Conservation (phyloP, 2,888 invertebrate genomes). For the Mimumesa dahlbomi region DNA sequence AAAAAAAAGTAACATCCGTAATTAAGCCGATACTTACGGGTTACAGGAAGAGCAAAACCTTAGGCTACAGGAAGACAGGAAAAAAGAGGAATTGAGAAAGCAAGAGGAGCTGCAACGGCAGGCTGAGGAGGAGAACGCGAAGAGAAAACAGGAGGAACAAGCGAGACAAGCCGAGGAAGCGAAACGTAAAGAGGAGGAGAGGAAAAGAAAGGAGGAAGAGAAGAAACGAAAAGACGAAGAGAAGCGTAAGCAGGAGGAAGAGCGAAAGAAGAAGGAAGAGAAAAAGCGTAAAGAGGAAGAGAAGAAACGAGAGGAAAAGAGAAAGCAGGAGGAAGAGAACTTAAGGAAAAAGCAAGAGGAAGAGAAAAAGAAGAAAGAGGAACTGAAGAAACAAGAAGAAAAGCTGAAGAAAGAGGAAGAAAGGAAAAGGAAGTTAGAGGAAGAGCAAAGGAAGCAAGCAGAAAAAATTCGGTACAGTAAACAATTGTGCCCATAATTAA, state of each 20-base stretch:
- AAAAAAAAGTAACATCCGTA: not conserved
- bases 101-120: conserved; percentile 80
- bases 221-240: conserved; percentile 81
- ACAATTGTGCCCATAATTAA: not conserved
- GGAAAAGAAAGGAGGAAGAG: conserved; percentile 81
- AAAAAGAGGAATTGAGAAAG: conserved; percentile 80
- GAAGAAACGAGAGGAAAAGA: conserved; percentile 81
- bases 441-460: conserved; percentile 76
- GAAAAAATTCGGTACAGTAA: conserved; percentile 65
- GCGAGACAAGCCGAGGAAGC: conserved; percentile 71
- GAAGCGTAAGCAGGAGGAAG: conserved; percentile 82
- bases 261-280: conserved; percentile 82
- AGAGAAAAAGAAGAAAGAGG: conserved; percentile 78
- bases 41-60: conserved; percentile 71
- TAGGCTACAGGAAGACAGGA: conserved; percentile 79
- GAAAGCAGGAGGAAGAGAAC: conserved; percentile 79
- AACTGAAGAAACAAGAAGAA: conserved; percentile 76
- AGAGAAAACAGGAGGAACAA: conserved; percentile 73
- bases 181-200: conserved; percentile 81
- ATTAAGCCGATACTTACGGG: not conserved
- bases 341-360: conserved; percentile 80
- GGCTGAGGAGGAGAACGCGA: conserved; percentile 69
- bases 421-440: conserved; percentile 81
- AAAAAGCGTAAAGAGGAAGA: conserved; percentile 81
- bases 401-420: conserved; percentile 81